Evolutionary conservation across 2,113 vertebrate species (phyloP).

Genomic region (Aix galericulata): DNA sequence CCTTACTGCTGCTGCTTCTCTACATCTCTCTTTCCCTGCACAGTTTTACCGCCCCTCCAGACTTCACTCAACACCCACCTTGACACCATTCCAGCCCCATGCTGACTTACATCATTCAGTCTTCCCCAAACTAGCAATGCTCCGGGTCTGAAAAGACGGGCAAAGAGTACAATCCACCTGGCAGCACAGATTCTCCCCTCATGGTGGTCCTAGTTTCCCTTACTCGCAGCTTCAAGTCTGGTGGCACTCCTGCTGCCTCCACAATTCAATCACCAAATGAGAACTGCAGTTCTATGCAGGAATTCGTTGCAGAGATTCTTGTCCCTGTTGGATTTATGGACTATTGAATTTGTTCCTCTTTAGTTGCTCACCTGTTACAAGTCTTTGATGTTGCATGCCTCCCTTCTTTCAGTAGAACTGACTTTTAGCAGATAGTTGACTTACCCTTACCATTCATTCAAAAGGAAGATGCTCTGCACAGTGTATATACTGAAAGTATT

Average conservation of each 20-base stretch:
- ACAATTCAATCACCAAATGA: rapidly evolving
- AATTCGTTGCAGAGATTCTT: background rate
- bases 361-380: background rate
- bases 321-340: background rate
- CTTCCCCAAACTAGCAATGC: background rate
- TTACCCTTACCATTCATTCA: background rate
- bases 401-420: background rate
- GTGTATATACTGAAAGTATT: too few relatives aligned
- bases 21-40: too few relatives aligned
- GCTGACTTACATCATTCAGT: background rate
- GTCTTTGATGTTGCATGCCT: background rate
- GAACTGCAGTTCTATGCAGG: background rate
- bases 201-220: rapidly evolving
- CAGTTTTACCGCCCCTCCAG: background rate
- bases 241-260: background rate
- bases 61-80: background rate
- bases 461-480: background rate
- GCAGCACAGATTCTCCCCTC: background rate
- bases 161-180: rapidly evolving
- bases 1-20: background rate
- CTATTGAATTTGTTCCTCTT: background rate
- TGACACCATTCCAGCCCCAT: background rate
- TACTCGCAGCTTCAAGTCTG: rapidly evolving
- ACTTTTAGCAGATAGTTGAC: background rate
- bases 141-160: background rate